phyloP scores from a whole-genome alignment of 2,888 invertebrate genomes.

The Andrena haemorrhoa region DNA sequence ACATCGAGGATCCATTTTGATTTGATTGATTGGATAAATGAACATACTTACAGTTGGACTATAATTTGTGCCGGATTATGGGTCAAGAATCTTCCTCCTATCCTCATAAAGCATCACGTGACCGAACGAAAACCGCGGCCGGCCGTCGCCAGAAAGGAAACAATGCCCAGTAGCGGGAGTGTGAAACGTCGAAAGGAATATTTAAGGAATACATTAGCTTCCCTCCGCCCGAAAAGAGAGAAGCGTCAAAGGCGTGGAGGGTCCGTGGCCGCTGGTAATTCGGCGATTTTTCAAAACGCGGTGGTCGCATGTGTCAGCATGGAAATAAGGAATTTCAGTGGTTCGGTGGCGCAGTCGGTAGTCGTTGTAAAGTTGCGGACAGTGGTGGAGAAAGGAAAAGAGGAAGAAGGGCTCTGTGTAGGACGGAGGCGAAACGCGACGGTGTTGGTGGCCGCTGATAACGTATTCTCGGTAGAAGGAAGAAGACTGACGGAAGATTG shows the following conservation, averaged over 20 bases:
- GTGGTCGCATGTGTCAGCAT: conserved; percentile 50
- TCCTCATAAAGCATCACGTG: neutral
- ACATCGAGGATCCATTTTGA: neutral
- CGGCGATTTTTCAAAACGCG: conserved; percentile 46
- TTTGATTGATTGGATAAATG: neutral
- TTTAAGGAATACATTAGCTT: conserved; percentile 34
- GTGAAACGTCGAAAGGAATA: conserved; percentile 37
- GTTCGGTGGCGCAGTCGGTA: neutral
- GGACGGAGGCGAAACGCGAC: conserved; percentile 23
- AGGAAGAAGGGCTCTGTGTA: conserved; percentile 41
- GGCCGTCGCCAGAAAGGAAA: conserved; percentile 13
- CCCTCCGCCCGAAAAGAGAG: neutral
- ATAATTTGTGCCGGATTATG: no score
- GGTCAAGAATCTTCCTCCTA: no score
- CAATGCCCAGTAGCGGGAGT: conserved; percentile 25
- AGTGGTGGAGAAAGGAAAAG: neutral
- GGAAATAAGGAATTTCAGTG: conserved; percentile 55
- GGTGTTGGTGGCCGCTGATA: conserved; percentile 74
- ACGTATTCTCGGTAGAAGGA: conserved; percentile 80
- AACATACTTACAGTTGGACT: no score
- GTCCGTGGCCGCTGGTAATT: conserved; percentile 12
- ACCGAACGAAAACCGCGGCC: conserved; percentile 31
- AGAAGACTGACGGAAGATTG: conserved; percentile 81
- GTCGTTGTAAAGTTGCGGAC: conserved; percentile 27
- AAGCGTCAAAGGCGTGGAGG: conserved; percentile 21